Evolutionary conservation across 2,113 vertebrate genomes (phyloP).

Genomic region (Macquaria ambigua): DNA sequence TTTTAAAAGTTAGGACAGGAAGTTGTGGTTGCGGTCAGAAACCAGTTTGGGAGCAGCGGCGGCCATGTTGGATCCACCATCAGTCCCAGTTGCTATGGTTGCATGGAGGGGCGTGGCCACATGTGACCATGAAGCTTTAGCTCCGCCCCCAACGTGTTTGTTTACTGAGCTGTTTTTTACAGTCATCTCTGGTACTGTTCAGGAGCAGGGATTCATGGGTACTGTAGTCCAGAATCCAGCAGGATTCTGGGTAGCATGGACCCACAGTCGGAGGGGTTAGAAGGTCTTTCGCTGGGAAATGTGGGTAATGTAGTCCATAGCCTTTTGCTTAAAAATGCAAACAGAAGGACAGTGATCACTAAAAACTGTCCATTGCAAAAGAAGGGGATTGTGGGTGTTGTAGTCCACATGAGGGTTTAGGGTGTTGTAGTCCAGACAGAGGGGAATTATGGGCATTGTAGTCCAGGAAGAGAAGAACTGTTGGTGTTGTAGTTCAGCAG

Average conservation of each 20-base stretch:
- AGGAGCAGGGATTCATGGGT: too few relatives aligned
- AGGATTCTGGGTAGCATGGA: too few relatives aligned
- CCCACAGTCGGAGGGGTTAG: too few relatives aligned
- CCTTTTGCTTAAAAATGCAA: slow-evolving; percentile 9
- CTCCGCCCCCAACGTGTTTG: too few relatives aligned
- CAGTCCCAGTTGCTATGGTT: slow-evolving; percentile 25
- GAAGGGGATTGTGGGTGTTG: neutral
- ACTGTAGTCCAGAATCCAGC: slow-evolving; percentile 59
- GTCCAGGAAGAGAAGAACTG: neutral
- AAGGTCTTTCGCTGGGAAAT: too few relatives aligned
- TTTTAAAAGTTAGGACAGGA: too few relatives aligned
- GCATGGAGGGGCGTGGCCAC: too few relatives aligned
- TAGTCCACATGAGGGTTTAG: slow-evolving; percentile 2
- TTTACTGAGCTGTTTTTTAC: too few relatives aligned
- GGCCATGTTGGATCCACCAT: slow-evolving; percentile 2
- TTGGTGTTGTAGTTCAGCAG: neutral
- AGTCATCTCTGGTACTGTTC: neutral
- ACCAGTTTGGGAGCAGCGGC: slow-evolving; percentile 4
- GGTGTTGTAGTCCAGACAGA: neutral
- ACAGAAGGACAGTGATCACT: neutral
- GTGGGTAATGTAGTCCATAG: slow-evolving; percentile 45
- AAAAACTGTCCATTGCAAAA: slow-evolving; percentile 10
- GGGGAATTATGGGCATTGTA: neutral
- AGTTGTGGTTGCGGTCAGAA: neutral
- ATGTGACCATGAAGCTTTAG: too few relatives aligned